Base-by-base conservation (phyloP, 1,140 invertebrate genomes). In the Orchestia grillus region DNA sequence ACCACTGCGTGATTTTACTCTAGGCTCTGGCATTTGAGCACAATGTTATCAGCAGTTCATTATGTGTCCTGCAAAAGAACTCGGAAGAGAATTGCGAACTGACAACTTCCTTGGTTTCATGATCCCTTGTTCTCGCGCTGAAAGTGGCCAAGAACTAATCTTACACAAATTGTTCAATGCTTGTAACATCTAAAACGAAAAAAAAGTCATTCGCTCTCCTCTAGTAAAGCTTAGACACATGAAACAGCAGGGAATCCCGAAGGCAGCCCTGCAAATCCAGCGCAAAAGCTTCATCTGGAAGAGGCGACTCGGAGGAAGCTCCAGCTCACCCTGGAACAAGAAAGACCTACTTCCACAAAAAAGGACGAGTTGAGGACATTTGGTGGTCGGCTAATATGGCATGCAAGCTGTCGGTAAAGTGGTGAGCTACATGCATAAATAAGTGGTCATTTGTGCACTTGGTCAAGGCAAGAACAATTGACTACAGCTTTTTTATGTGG, bases 381-480 rank as follows among this genome's bases (percentile, higher is more conserved):
- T 94, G 44, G 92, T 47, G 92, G 92, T 47, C 43, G 44, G 44
- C 43, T 47, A 45, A 94, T 94, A 44, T 47, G 92, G 43, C 44
- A 45, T 44, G 92, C 92, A 94, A 94, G 92, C 92, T 94, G 92
- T 94, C 44, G 16, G 92, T 94, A 45, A 94, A n/a, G 92, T 94
- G 44, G 92, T 94, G 92, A 94, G 44, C 92, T 45, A 94, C 92
- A 45, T 45, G 40, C 23, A 94, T 45, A 94, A 94, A 45, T 45
- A n/a, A 94, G 36, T 40, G 44, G 92, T 44, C 92, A 44, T 45
- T 94, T 94, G 40, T 19, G 40, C 41, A 6, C 92, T 16, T 94
- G 44, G 92, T 94, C 92, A 94, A 94, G 44, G 92, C 92, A 94
- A 94, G 43, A 94, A 94, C 92, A 94, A 94, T 45, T 77, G 62